A percentile compares a stretch with the other conserved stretches of the same genome.
Evolutionary conservation across 2,113 vertebrate species (phyloP).

Genomic region (Laticauda colubrina): DNA sequence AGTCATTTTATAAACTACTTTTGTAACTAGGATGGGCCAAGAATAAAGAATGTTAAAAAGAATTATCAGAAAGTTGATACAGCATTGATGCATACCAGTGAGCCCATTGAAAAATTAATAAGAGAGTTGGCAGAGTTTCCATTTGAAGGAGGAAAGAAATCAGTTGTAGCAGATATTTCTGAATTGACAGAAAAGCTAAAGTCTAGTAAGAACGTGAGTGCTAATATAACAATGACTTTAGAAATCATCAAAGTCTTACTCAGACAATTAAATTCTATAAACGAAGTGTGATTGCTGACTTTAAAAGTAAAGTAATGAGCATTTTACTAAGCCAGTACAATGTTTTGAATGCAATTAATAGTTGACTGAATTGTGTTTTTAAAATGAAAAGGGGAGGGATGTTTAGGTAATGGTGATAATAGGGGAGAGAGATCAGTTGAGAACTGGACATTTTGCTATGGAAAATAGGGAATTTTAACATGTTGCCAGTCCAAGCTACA

Average conservation of each 20-base stretch:
- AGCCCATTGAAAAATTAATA: background rate
- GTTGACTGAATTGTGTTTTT: background rate
- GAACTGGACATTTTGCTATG: background rate
- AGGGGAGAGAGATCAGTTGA: background rate
- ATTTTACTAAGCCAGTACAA: background rate
- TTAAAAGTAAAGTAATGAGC: background rate
- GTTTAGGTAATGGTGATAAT: background rate
- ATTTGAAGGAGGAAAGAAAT: background rate
- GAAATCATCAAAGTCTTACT: background rate
- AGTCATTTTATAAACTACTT: background rate
- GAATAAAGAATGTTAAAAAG: background rate
- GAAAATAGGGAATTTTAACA: background rate
- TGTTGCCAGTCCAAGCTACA: background rate
- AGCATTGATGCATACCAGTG: background rate
- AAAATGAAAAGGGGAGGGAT: background rate
- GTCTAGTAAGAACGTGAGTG: background rate
- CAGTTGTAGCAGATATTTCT: background rate
- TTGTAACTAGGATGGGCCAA: background rate
- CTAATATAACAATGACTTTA: background rate
- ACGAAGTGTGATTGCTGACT: background rate
- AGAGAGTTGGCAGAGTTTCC: background rate
- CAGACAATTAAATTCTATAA: background rate
- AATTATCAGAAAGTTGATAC: background rate
- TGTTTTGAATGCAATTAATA: background rate
- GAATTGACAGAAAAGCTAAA: background rate